Evolutionary conservation across 2,113 vertebrate genomes (phyloP), one percentile per base, ranked within the genome.

Genomic region (Poeciliopsis prolifica): DNA sequence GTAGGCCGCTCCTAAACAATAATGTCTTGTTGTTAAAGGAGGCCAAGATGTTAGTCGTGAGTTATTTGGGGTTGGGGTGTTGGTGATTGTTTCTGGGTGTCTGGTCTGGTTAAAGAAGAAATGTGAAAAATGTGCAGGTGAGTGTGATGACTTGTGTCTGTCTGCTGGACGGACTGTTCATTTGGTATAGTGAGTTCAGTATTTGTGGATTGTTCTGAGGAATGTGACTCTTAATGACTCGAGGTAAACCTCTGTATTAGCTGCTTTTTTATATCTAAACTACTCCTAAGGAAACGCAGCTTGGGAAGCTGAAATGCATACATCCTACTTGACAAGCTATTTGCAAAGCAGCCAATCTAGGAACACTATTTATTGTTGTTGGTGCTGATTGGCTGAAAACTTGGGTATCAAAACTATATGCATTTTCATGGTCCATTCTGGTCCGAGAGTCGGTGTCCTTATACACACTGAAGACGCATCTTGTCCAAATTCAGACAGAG

Each of bases 51-150:
- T 85, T 77, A 79, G 82, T 87, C 84, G 77, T 65, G 75, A 80
- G 82, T 72, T 87, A 71, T 84, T 88, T 74, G 68, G 66, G 44
- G 15, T 13, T 2, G 9, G 51, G 61, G 65, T 48, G 24, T 22
- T 61, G 40, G 26, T 13, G 37, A 4, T 13, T 26, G 61, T 63
- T 3, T 78, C 79, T 44, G 42, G 28, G 37, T 68, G 83, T 75
- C 68, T 80, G 67, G 35, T 44, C n/a, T 29, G 7, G 19, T 62
- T 22, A 19, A 77, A 35, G 31, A 19, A 76, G 75, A 88, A 85
- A 87, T 87, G 86, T 74, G 74, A 86, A 62, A 78, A 82, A 86
- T 86, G 71, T 80, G 72, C 84, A 84, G 80, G 81, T 87, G 81
- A 79, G 12, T 71, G 74, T 62, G 65, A 84, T 86, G 81, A 80